Base-by-base conservation (phyloP, 2,888 invertebrate species). In the Mythimna loreyi region DNA sequence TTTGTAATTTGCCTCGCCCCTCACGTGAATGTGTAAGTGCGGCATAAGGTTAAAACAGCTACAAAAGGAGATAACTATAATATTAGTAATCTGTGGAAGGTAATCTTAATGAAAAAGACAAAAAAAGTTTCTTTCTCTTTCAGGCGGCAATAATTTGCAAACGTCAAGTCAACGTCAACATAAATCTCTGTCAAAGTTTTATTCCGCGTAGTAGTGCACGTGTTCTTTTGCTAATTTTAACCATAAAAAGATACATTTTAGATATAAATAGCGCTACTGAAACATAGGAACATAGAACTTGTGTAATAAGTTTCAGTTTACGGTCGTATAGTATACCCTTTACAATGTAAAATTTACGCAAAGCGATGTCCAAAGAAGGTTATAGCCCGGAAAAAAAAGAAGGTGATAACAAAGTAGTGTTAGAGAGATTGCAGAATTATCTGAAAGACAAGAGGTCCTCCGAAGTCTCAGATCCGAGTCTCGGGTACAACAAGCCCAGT, bases 341-440 rank as follows among this genome's bases (percentile, higher is more conserved):
- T 67, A 83, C 72, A 62, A 89, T 89, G 89, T 86, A 86, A 89
- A 65, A 25, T 83, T 81, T 71, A 64, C 47, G 65, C 67, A 72
- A 80, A 91, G 92, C 89, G 66, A 96, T 96, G 96, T 94, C 96
- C 85, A 95, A 93, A 91, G 96, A 96, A 92, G 95, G 95, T 94
- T 95, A 95, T 93, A 92, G 88, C 89, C 87, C 92, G 72, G 95
- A 95, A 83, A 94, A 93, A 85, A 96, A 93, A 91, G 96, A 96
- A 89, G 90, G 92, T 76, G 96, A 96, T 81, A 96, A 90, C 82
- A 96, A 96, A 92, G 92, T 93, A 28, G 96, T 96, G 65, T 87
- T 96, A 72, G 96, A 96, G 80, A 92, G 92, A 89, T 89, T 96
- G 71, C 96, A 96, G 75, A 90, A 92, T 5, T 96, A 93, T 86